Conservation (phyloP, 2,797 vertebrate genomes). For the Clarias laeviceps region DNA sequence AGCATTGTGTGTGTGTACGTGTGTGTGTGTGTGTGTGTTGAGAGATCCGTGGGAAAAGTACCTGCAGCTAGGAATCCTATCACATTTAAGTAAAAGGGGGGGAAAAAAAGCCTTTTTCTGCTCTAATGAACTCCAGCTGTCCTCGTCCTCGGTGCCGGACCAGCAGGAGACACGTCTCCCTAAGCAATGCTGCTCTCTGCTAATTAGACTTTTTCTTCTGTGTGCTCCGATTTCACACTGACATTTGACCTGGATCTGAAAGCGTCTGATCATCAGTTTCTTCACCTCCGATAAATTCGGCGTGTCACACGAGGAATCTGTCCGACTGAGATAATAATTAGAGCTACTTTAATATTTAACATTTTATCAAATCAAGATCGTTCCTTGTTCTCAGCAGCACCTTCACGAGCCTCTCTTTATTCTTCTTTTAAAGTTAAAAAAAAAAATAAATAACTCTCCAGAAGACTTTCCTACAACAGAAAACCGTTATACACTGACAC, state of each 20-base stretch:
- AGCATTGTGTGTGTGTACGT: no score
- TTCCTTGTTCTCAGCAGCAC: background rate
- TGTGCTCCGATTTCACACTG: constrained; percentile 61
- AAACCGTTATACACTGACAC: background rate
- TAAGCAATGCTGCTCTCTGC: constrained; percentile 50
- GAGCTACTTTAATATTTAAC: background rate
- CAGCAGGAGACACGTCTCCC: background rate
- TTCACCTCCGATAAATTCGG: background rate
- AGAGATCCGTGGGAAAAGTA: constrained; percentile 23
- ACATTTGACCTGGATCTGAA: constrained; percentile 73
- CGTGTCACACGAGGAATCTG: background rate
- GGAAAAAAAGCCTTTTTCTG: constrained; percentile 35
- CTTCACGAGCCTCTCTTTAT: no score
- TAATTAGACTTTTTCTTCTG: constrained; percentile 66
- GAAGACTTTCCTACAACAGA: background rate
- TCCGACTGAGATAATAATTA: background rate
- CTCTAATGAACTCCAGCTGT: constrained; percentile 63
- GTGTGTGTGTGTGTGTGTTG: background rate
- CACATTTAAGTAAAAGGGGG: constrained; percentile 28
- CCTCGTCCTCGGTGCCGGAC: constrained; percentile 34
- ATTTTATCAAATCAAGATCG: background rate
- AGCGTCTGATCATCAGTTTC: constrained; percentile 37
- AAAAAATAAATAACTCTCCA: background rate
- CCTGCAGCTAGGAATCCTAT: constrained; percentile 3
- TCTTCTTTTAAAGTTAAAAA: background rate